Percentiles rank a stretch among this genome's conserved stretches.
Conservation (phyloP, 1,140 invertebrate species). For the Battus philenor region DNA sequence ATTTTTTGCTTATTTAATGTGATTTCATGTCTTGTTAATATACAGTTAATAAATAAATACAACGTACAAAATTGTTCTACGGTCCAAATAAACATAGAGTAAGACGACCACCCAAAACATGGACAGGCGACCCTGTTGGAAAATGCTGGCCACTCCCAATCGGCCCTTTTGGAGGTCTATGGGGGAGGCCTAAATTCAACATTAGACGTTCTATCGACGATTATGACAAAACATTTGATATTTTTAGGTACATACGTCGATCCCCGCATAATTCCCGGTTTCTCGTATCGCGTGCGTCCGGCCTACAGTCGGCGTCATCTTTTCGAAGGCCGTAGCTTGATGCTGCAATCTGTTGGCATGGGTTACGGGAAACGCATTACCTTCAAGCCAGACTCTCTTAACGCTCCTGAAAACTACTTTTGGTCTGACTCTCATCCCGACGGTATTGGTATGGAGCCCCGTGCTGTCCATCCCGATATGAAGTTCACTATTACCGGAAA, state of each 20-base stretch:
- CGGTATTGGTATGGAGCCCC: constrained; percentile 82
- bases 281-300: constrained; percentile 82
- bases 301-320: constrained; percentile 78
- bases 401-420: constrained; percentile 82
- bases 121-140: no score
- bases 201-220: no score
- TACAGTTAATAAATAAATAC: no score
- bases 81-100: no score
- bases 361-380: constrained; percentile 87
- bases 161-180: no score
- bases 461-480: constrained; percentile 80
- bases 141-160: no score
- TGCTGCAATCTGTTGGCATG: constrained; percentile 81
- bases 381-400: constrained; percentile 81
- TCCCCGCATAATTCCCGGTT: constrained; percentile 83
- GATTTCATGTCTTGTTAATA: no score
- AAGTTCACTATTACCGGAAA: constrained; percentile 79
- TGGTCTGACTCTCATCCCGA: constrained; percentile 88
- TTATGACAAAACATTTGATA: no score
- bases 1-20: no score
- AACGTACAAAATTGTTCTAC: no score
- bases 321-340: constrained; percentile 80
- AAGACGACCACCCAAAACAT: no score
- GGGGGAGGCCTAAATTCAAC: no score
- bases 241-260: constrained; percentile 84